Conservation (phyloP, 2,797 vertebrate species). For the Anisognathus igniventris region DNA sequence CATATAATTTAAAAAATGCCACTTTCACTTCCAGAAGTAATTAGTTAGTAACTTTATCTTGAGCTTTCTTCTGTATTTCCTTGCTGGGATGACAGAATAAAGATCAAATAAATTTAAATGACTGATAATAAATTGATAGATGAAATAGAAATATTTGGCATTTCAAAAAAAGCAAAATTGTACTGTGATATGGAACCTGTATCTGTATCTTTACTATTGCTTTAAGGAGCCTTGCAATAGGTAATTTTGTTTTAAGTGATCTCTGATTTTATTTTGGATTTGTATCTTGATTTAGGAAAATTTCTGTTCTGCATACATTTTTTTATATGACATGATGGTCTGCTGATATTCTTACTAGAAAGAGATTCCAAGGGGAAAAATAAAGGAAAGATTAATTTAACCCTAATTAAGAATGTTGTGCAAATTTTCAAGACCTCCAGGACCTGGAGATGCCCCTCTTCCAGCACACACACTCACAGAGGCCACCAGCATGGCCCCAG, state of each 20-base stretch:
- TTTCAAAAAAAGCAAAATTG: neutral
- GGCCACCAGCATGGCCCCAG: rapidly evolving
- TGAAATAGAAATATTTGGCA: neutral
- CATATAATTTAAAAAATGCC: neutral
- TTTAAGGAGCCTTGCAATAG: neutral
- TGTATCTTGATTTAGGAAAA: neutral
- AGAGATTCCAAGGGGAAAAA: rapidly evolving
- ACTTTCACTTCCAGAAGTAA: neutral
- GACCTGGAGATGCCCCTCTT: neutral
- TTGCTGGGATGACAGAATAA: neutral
- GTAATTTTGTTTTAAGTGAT: neutral
- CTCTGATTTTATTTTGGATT: neutral
- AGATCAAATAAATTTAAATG: neutral
- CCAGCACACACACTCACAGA: neutral
- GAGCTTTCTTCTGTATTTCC: neutral
- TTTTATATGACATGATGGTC: neutral
- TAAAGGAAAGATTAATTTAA: neutral
- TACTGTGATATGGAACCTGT: neutral
- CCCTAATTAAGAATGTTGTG: neutral
- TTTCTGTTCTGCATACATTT: neutral
- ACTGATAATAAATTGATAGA: neutral
- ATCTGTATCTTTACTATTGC: neutral
- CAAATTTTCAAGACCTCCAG: neutral
- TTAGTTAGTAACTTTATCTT: neutral
- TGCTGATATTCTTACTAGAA: neutral